Evolutionary conservation across 2,888 invertebrate species (phyloP), one percentile per base, ranked within the genome.

Genomic region (Stenolophus ochropezus): DNA sequence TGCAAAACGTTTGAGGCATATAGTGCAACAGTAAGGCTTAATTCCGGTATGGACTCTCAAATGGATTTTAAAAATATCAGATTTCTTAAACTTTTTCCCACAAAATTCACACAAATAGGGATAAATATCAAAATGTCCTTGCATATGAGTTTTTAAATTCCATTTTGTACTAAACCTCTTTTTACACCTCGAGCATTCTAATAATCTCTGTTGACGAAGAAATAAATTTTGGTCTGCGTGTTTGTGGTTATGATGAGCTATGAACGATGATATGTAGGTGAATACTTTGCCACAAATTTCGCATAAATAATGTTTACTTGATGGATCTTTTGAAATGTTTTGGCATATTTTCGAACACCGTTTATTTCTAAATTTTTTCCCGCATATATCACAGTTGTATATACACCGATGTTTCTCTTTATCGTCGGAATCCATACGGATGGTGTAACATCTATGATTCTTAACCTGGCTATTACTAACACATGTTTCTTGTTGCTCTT

Each of bases 1-100:
- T 65, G 92, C 92, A 87, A 92, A 93, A 83, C 91, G 91, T 86
- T 92, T 92, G 84, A 91, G 90, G 86, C 92, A 93, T 73, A 91
- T 88, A 83, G 88, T 88, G 86, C 93, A 92, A 82, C 89, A 90
- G 85, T 92, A 92, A 0, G 80, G 80, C 16, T 73, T 73, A 42
- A 80, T 33, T 20, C 80, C 80, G 14, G 80, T 56, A 73, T 80
- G 92, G 92, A 84, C 91, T 92, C 87, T 92, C 16, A 58, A 23
- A 47, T 80, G 80, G 14, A 73, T 80, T 42, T 73, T 80, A 20
- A 80, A 80, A 14, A 73, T 56, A 23, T 73, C 80, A 14, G 56
- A 58, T 16, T 80, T 80, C 16, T 80, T 80, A 42, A 91, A 91
- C 25, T 89, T 89, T 83, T 91, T 91, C 76, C 90, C 91, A 83